Base-by-base conservation (phyloP, 2,113 vertebrate genomes). In the Empidonax traillii region DNA sequence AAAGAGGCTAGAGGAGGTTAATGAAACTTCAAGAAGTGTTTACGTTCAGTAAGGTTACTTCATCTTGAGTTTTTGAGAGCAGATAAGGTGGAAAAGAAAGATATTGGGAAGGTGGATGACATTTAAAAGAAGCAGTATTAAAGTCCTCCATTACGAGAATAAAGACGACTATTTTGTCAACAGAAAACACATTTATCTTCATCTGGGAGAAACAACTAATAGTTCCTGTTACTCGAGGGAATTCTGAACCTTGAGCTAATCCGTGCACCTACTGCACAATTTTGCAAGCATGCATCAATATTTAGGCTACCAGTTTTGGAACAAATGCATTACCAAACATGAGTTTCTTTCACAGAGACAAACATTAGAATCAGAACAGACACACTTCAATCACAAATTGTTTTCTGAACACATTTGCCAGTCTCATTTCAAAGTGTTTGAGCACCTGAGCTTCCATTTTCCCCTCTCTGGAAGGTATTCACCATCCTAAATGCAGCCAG, bases 391-490 rank as follows among this genome's bases (percentile, higher is more conserved):
- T 90, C 62, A 85, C 61, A 73, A 53, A 76, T 18, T 66, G 28
- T 73, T 91, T 93, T 85, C 91, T 73, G 28, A 93, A 69, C 53
- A 69, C 21, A 85, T 87, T 95, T 81, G 76, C n/a, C 28, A 91
- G 74, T 73, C 65, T 95, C 81, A 96, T 92, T 95, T 93, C 76
- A 85, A 92, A 93, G 27, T 85, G n/a, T 73, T 49, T 71, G 63
- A 91, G 85, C 94, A 96, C 89, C 89, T 96, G 91, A 96, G 93
- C 85, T 93, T 94, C 66, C 62, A 69, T 66, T 94, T 69, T 23
- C 37, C 12, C 51, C 51, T 51, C 56, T 71, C 44, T 87, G 77
- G 78, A 89, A 90, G 56, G n/a, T 25, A 80, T 90, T 96, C 55
- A 24, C 31, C 17, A 39, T 44, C 31, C 49, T 53, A 79, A 94